phyloP scores from a whole-genome alignment of 2,797 vertebrate species.

The Caiman crocodilus region DNA sequence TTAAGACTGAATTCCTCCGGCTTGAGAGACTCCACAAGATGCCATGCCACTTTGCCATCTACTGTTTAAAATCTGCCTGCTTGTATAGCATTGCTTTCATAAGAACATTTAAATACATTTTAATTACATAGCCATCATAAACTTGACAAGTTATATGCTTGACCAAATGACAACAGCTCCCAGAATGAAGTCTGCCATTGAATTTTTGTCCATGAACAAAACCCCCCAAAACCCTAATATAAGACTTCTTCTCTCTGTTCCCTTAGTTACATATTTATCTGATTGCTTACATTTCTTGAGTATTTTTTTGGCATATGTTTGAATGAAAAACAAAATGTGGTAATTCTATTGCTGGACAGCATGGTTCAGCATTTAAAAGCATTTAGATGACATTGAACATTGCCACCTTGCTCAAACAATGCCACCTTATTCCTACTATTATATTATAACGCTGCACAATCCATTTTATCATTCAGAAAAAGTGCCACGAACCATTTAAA shows the following conservation, averaged over 20 bases:
- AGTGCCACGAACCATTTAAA: too few relatives aligned
- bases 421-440: accelerated
- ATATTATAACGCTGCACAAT: background rate
- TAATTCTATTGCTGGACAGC: background rate
- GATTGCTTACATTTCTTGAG: background rate
- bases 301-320: background rate
- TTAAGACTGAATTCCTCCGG: background rate
- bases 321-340: accelerated
- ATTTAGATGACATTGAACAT: background rate
- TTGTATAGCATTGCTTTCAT: background rate
- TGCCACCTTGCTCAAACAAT: background rate
- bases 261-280: background rate
- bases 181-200: background rate
- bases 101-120: background rate
- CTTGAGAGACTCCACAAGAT: background rate
- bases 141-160: background rate
- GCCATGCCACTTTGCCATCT: background rate
- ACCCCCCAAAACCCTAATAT: too few relatives aligned
- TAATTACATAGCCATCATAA: background rate
- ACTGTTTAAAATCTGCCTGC: background rate
- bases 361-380: background rate
- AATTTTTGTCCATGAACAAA: background rate
- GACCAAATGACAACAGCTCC: background rate
- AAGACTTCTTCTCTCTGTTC: too few relatives aligned
- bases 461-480: background rate